Evolutionary conservation across 2,797 vertebrate species (phyloP).

Genomic region (Periparus ater): DNA sequence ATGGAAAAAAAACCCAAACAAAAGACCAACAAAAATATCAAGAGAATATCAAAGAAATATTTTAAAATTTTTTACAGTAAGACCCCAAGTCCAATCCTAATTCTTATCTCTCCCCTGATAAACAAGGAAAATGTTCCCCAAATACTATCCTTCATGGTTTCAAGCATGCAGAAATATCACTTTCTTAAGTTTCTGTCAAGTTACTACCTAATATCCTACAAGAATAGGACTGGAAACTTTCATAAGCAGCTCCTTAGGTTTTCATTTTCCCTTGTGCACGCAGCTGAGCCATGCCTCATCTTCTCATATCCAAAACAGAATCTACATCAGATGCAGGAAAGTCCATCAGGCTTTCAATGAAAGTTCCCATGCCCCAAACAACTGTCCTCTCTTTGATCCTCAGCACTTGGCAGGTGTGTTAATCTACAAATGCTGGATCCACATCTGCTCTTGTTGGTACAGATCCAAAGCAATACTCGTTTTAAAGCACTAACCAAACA

Average conservation of each 20-base stretch:
- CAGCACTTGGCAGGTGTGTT: conserved; percentile 67
- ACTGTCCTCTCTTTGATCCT: conserved; percentile 52
- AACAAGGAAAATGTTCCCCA: background rate
- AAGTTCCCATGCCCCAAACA: conserved; percentile 50
- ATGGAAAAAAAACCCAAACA: too few relatives aligned
- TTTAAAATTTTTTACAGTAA: background rate
- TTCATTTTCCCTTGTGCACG: conserved; percentile 42
- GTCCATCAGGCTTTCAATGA: conserved; percentile 30
- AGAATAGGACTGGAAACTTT: conserved; percentile 46
- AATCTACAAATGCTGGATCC: conserved; percentile 45
- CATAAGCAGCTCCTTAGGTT: conserved; percentile 48
- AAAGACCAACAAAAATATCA: background rate
- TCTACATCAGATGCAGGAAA: conserved; percentile 45
- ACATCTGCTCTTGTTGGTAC: conserved; percentile 67
- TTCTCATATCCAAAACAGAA: conserved; percentile 33
- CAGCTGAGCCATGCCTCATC: conserved; percentile 60
- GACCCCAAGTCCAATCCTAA: background rate
- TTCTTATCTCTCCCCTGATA: background rate
- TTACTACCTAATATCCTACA: conserved; percentile 52
- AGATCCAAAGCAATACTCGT: conserved; percentile 58
- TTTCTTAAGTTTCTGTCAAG: conserved; percentile 64
- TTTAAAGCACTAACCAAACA: conserved; percentile 45
- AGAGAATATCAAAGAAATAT: background rate
- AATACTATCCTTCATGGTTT: background rate
- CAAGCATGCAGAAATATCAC: conserved; percentile 23